These are phyloP conservation scores for Noctua comes DNA, from an alignment of 2,888 invertebrate species.

Conservation along the genomic window DNA sequence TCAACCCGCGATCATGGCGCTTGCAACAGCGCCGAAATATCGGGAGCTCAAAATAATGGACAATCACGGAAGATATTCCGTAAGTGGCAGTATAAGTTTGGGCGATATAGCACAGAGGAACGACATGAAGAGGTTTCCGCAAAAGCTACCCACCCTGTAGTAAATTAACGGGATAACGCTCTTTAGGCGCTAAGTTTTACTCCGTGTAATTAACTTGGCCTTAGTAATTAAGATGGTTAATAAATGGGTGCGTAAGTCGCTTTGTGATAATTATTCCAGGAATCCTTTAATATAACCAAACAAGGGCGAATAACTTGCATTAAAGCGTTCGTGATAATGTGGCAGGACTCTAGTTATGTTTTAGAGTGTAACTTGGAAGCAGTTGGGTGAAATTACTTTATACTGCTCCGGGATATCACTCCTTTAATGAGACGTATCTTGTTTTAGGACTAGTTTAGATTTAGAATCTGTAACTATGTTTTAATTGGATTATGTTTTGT, in stretches of 20 bases:
- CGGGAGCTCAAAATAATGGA: too few species aligned
- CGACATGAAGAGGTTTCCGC: conserved; percentile 84
- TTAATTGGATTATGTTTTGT: conserved; percentile 49
- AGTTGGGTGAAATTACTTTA: conserved; percentile 73
- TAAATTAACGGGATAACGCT: conserved; percentile 87
- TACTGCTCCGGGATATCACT: conserved; percentile 66
- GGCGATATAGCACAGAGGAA: conserved; percentile 77
- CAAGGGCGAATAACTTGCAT: conserved; percentile 81
- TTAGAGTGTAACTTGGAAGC: conserved; percentile 75
- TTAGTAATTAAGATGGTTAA: conserved; percentile 89
- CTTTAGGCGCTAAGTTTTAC: conserved; percentile 88
- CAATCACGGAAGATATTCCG: too few species aligned
- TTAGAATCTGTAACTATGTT: conserved; percentile 56
- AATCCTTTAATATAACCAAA: conserved; percentile 88
- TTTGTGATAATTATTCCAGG: conserved; percentile 87
- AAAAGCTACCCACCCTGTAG: conserved; percentile 79
- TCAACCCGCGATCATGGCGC: too few species aligned
- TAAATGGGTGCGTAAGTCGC: conserved; percentile 89
- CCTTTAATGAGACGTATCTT: conserved; percentile 66
- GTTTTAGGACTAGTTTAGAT: conserved; percentile 66
- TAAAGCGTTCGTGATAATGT: conserved; percentile 81
- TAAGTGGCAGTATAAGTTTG: too few species aligned
- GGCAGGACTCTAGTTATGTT: conserved; percentile 78
- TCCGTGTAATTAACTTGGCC: conserved; percentile 87
- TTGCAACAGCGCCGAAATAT: too few species aligned